These are phyloP conservation scores for Eupelmus urozonus DNA, from an alignment of 2,888 invertebrate species.

Conservation along the genomic window DNA sequence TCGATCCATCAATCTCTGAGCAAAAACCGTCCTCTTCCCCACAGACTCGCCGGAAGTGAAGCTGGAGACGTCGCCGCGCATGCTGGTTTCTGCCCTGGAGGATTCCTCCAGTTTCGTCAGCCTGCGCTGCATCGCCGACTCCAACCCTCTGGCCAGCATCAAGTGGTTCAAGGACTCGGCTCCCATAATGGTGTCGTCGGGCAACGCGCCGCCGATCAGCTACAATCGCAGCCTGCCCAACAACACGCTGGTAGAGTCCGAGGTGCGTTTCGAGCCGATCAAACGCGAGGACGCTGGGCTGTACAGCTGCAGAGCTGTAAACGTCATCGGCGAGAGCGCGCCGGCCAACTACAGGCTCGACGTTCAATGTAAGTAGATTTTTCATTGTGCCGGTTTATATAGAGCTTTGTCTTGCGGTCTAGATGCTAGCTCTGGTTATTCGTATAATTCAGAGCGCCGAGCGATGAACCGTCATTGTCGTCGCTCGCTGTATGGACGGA, in stretches of 20 bases:
- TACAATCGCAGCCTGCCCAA: conserved; percentile 48
- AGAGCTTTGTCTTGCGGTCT: background rate
- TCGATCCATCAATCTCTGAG: no score
- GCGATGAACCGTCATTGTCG: conserved; percentile 39
- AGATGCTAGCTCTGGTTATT: conserved; percentile 35
- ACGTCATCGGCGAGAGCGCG: conserved; percentile 85
- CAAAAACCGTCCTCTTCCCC: no score
- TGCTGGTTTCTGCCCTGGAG: conserved; percentile 77
- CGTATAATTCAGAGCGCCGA: conserved; percentile 36
- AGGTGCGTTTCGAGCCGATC: conserved; percentile 80
- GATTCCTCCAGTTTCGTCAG: conserved; percentile 79
- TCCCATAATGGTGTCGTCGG: conserved; percentile 66
- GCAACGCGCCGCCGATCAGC: conserved; percentile 54
- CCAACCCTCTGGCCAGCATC: conserved; percentile 80
- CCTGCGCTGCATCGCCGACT: conserved; percentile 79
- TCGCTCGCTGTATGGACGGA: no score
- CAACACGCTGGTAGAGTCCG: conserved; percentile 74
- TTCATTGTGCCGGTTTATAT: background rate
- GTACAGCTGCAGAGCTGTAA: conserved; percentile 91
- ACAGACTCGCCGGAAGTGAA: conserved; percentile 80
- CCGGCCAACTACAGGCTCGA: conserved; percentile 79
- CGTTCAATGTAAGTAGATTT: conserved; percentile 79
- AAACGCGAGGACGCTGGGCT: conserved; percentile 83
- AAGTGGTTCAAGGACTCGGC: conserved; percentile 78
- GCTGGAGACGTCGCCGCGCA: conserved; percentile 78